Base-by-base conservation (phyloP, 2,113 vertebrate species). In the Gallinago jamesoni region DNA sequence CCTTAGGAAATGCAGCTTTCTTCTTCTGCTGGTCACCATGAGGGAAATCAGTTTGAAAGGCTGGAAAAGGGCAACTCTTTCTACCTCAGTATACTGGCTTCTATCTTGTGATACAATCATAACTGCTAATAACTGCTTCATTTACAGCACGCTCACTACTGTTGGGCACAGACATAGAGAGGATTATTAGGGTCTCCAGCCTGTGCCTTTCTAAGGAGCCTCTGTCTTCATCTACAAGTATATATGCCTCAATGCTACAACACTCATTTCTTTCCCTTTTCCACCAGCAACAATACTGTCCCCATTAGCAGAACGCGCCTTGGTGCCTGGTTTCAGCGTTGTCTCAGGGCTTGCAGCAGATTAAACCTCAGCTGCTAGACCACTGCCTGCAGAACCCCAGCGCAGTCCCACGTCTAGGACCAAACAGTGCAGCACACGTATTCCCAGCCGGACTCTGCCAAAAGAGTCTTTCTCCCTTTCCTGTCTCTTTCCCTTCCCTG, bases 11-110 rank as follows among this genome's bases (percentile, higher is more conserved):
- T 28, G 47, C 18, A 69, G 76, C 37, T 80, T 90, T 64, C 69
- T 66, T 62, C 39, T 94, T 22, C 69, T 80, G 30, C 37, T 66
- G 35, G 24, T 41, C 67, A 74, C 78, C 82, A 83, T 73, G 43
- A 31, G 70, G 85, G 79, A 97, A 95, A 94, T 94, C 68, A 74
- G 41, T 93, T 86, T 1, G 20, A 88, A 94, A 93, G 60, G 76
- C 2, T 81, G 63, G 64, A 84, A 95, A 96, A 79, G 68, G 89
- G 50, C 76, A 87, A 53, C 24, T 56, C 76, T 47, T 94, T 84
- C 70, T 72, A 90, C 43, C 48, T 90, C 92, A 70, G 22, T 2
- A 82, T 59, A 63, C 52, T 35, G 30, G 75, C 67, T 89, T 74
- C 12, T 64, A 70, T 55, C 67, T 76, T 73, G n/a, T 60, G 69